These are phyloP conservation scores for Allacma fusca DNA, from an alignment of 2,888 invertebrate genomes.

Conservation along the genomic window DNA sequence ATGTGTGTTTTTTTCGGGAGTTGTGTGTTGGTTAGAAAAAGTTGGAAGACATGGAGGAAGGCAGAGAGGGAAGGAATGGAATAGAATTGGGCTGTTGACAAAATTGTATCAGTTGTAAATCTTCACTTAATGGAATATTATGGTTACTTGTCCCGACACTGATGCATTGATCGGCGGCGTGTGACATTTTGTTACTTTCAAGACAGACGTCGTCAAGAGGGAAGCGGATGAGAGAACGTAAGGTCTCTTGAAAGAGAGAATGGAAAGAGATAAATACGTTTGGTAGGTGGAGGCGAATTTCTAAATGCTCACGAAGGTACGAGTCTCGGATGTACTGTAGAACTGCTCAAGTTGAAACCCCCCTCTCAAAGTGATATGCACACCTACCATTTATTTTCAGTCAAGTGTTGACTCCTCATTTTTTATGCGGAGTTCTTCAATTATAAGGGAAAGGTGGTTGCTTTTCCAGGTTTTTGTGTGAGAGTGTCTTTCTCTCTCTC, in stretches of 20 bases:
- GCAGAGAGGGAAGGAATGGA: neutral
- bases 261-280: conserved; percentile 52
- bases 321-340: neutral
- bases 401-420: conserved; percentile 6
- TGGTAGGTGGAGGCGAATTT: conserved; percentile 50
- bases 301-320: conserved; percentile 31
- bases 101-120: conserved; percentile 37
- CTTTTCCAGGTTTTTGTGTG: neutral
- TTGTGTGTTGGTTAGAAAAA: too few relatives aligned
- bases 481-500: neutral
- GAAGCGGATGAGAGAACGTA: conserved; percentile 13
- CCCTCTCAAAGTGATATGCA: conserved; percentile 1
- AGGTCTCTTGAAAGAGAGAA: neutral
- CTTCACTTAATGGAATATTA: conserved; percentile 37
- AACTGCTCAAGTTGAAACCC: neutral
- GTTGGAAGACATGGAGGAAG: too few relatives aligned
- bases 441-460: neutral
- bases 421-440: neutral
- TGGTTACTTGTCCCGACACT: conserved; percentile 42
- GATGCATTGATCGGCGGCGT: conserved; percentile 47
- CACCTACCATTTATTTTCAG: neutral
- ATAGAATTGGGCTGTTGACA: conserved; percentile 27
- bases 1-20: too few relatives aligned
- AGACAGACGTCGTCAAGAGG: neutral
- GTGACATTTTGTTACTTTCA: conserved; percentile 50